Percentiles rank a stretch among this genome's conserved stretches.
Conservation (phyloP, 2,888 invertebrate genomes). For the Microctonus hyperodae region DNA sequence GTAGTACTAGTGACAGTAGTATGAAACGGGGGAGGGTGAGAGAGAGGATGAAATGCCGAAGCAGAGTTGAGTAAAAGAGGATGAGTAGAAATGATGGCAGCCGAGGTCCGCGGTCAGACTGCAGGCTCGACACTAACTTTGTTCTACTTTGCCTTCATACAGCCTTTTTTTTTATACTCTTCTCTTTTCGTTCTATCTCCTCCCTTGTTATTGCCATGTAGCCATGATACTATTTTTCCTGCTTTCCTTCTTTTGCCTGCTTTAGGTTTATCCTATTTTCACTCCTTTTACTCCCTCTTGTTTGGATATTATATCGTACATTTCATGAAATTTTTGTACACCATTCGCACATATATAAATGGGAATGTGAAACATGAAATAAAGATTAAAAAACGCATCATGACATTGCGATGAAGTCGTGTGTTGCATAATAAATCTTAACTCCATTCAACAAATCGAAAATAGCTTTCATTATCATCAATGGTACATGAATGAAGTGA, state of each 20-base stretch:
- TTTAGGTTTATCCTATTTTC: background rate
- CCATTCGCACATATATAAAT: background rate
- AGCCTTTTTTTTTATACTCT: conserved; percentile 24
- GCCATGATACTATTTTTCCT: conserved; percentile 13
- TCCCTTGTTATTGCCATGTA: conserved; percentile 20
- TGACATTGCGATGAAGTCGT: background rate
- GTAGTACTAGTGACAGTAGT: background rate
- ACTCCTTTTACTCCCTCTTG: background rate
- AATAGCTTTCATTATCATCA: background rate
- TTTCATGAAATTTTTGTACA: background rate
- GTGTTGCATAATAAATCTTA: background rate
- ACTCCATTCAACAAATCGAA: conserved; percentile 2
- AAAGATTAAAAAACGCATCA: too few relatives aligned
- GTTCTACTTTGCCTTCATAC: conserved; percentile 40
- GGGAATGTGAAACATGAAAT: background rate
- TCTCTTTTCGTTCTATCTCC: conserved; percentile 11
- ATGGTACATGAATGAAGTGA: background rate
- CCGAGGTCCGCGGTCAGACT: conserved; percentile 25
- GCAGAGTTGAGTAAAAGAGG: conserved; percentile 8
- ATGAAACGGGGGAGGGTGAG: background rate
- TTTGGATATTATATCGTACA: background rate
- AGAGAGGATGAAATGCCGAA: background rate
- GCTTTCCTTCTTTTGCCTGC: background rate
- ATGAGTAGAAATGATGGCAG: conserved; percentile 30
- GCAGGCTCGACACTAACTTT: conserved; percentile 42